These are phyloP conservation scores for Papilio polyxenes DNA, from an alignment of 1,140 invertebrate species.

Conservation along the genomic window DNA sequence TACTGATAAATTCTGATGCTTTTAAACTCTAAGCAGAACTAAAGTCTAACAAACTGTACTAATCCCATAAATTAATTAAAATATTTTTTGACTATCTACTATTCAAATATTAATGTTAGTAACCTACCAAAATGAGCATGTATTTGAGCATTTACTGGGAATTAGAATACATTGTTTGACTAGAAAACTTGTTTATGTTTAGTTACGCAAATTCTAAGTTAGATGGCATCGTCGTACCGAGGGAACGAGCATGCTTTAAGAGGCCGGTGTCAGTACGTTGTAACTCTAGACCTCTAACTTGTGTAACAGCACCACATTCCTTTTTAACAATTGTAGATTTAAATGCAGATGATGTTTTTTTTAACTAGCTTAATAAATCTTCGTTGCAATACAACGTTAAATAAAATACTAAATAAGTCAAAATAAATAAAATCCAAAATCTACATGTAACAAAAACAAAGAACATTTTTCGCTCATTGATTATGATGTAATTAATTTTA, in stretches of 20 bases:
- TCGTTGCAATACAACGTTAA: too few relatives aligned
- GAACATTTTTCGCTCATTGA: neutral
- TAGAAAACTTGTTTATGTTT: neutral
- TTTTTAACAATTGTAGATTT: neutral
- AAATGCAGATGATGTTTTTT: neutral
- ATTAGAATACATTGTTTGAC: neutral
- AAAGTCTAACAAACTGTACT: neutral
- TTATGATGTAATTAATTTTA: neutral
- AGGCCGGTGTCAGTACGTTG: neutral
- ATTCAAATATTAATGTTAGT: neutral
- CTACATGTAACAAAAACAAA: neutral
- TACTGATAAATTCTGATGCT: neutral
- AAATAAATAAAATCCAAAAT: too few relatives aligned
- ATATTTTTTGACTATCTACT: neutral
- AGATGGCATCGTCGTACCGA: neutral
- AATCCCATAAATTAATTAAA: neutral
- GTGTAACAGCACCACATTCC: constrained; percentile 1
- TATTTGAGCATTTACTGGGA: too few relatives aligned
- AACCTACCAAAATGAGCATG: too few relatives aligned
- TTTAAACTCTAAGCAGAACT: neutral
- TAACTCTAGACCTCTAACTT: constrained; percentile 15
- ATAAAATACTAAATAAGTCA: too few relatives aligned
- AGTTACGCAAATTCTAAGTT: constrained; percentile 1
- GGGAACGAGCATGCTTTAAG: constrained; percentile 8
- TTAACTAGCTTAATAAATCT: too few relatives aligned